Conservation (phyloP, 2,797 vertebrate species). For the Onychomys torridus region DNA sequence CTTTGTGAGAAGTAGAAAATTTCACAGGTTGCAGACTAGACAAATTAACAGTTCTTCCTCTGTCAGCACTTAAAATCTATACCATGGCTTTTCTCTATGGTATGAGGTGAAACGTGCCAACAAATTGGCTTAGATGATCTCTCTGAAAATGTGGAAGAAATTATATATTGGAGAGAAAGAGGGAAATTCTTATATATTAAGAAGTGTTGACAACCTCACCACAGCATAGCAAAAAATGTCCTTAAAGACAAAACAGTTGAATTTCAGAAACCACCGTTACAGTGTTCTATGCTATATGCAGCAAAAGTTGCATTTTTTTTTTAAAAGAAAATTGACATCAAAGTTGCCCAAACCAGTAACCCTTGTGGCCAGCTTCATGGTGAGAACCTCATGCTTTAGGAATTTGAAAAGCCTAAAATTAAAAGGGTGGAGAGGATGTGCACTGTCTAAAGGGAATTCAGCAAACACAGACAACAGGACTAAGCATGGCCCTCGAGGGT, state of each 20-base stretch:
- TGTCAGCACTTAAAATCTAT: constrained; percentile 81
- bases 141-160: constrained; percentile 84
- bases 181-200: constrained; percentile 71
- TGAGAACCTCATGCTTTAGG: constrained; percentile 71
- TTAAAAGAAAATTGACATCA: constrained; percentile 68
- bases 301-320: constrained; percentile 56
- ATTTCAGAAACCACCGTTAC: constrained; percentile 74
- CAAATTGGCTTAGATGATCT: constrained; percentile 80
- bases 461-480: constrained; percentile 15
- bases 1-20: constrained; percentile 68
- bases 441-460: constrained; percentile 39
- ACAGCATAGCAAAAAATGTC: constrained; percentile 66
- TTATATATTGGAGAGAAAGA: constrained; percentile 69
- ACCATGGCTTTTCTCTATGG: constrained; percentile 68
- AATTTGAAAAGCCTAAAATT: constrained; percentile 70
- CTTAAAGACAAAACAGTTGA: constrained; percentile 74
- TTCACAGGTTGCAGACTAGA: constrained; percentile 79
- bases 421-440: constrained; percentile 55
- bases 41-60: constrained; percentile 80
- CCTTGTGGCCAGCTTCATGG: constrained; percentile 25
- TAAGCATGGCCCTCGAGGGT: not conserved
- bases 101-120: constrained; percentile 75
- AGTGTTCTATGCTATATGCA: constrained; percentile 28
- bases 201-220: constrained; percentile 80
- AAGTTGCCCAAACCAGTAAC: constrained; percentile 68